These are phyloP conservation scores for Chrysoperla carnea DNA, from an alignment of 1,140 invertebrate species.

Conservation along the genomic window DNA sequence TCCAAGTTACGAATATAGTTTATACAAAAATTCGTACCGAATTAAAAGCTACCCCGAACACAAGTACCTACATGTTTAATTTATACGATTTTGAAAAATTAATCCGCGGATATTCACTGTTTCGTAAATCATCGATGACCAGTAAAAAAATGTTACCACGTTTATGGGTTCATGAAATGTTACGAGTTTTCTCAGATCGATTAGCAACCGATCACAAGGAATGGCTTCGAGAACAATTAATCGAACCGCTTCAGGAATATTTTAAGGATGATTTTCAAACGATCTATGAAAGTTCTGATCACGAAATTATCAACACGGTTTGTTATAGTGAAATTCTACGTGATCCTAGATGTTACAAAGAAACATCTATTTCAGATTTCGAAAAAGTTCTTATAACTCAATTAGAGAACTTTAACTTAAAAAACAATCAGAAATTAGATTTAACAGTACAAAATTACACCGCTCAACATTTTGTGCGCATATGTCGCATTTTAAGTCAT, in stretches of 20 bases:
- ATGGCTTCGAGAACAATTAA: slow-evolving; percentile 58
- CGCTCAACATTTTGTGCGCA: no score
- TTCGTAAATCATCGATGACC: slow-evolving; percentile 58
- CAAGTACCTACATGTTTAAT: slow-evolving; percentile 90
- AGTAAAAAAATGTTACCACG: slow-evolving; percentile 46
- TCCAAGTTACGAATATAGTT: slow-evolving; percentile 60
- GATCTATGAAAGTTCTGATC: no score
- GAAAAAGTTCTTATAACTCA: no score
- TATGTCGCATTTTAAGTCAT: slow-evolving; percentile 37
- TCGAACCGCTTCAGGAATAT: slow-evolving; percentile 17
- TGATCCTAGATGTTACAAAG: no score
- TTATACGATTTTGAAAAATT: slow-evolving; percentile 71
- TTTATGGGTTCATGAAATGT: slow-evolving; percentile 81
- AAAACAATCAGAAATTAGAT: no score
- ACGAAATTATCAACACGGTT: no score
- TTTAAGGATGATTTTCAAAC: no score
- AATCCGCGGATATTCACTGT: slow-evolving; percentile 66
- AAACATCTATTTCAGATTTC: no score
- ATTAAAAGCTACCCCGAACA: slow-evolving; percentile 66
- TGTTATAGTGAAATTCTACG: no score
- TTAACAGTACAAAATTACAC: no score
- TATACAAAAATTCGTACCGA: slow-evolving; percentile 52
- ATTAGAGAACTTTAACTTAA: no score
- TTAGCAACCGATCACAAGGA: slow-evolving; percentile 54
- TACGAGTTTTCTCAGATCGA: slow-evolving; percentile 81